phyloP scores from a whole-genome alignment of 53 echinoderm and acorn worm genomes.

The Holothuria scabra region DNA sequence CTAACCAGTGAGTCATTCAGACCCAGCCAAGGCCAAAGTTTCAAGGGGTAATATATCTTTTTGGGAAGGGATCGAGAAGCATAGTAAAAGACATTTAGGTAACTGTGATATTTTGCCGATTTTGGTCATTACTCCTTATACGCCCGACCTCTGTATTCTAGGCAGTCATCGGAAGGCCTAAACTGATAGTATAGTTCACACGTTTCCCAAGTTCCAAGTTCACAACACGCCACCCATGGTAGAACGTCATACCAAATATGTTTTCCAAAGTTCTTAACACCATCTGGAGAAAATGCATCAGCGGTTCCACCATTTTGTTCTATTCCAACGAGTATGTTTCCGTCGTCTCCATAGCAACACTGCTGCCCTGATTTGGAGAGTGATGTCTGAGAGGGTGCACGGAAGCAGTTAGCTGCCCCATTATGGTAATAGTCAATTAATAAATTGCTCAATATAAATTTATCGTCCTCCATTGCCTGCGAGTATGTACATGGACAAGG shows the following conservation, averaged over 20 bases:
- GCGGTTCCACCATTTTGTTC: constrained; percentile 67
- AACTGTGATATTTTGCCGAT: too few relatives aligned
- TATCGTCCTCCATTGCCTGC: constrained; percentile 37
- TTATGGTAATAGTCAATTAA: constrained; percentile 42
- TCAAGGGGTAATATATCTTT: too few relatives aligned
- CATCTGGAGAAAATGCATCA: constrained; percentile 59
- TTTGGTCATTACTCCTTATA: too few relatives aligned
- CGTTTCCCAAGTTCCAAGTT: constrained; percentile 9
- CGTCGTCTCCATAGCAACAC: constrained; percentile 65
- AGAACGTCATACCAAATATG: constrained; percentile 62
- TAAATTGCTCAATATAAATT: constrained; percentile 43
- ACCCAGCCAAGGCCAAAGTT: too few relatives aligned
- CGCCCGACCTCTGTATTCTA: not conserved
- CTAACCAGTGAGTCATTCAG: too few relatives aligned
- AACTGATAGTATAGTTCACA: constrained; percentile 57
- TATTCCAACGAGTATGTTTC: constrained; percentile 47
- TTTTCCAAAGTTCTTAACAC: constrained; percentile 1
- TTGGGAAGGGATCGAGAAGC: too few relatives aligned
- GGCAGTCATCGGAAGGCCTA: constrained; percentile 69
- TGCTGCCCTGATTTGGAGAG: constrained; percentile 61
- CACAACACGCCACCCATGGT: constrained; percentile 63
- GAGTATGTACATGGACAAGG: constrained; percentile 58
- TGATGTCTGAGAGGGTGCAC: constrained; percentile 42
- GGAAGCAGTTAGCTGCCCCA: constrained; percentile 53
- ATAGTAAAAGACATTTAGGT: too few relatives aligned